Percentiles rank a stretch among this genome's conserved stretches.
Evolutionary conservation across 1,140 invertebrate species (phyloP).

Genomic region (Hylaeus volcanicus): DNA sequence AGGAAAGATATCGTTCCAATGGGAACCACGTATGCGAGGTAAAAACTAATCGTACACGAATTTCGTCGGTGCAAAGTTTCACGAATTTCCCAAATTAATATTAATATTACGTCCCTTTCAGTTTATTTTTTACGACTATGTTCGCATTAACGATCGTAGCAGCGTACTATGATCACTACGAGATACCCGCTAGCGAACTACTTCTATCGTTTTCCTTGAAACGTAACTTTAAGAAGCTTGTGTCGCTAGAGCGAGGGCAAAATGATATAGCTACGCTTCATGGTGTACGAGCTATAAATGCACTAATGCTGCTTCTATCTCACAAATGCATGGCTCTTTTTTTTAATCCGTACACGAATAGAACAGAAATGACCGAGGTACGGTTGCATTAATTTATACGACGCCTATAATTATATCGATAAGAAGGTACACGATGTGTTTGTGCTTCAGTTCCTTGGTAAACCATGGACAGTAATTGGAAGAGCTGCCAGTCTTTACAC

Average conservation of each 20-base stretch:
- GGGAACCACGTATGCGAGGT: conserved; percentile 80
- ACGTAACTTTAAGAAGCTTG: conserved; percentile 82
- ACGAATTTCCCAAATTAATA: background rate
- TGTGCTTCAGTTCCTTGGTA: conserved; percentile 82
- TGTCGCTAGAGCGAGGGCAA: conserved; percentile 80
- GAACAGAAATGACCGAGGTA: conserved; percentile 85
- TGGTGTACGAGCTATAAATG: conserved; percentile 86
- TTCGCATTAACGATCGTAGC: conserved; percentile 69
- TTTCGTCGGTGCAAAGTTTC: background rate
- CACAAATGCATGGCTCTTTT: conserved; percentile 89
- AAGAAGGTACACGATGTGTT: background rate
- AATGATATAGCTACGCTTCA: conserved; percentile 85
- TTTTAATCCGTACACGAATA: conserved; percentile 86
- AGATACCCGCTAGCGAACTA: conserved; percentile 72
- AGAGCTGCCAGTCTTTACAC: conserved; percentile 89
- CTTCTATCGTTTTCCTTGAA: conserved; percentile 85
- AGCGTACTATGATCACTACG: conserved; percentile 72
- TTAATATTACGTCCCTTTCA: conserved; percentile 56
- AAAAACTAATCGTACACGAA: conserved; percentile 38
- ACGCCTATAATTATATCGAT: background rate
- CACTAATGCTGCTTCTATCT: conserved; percentile 83
- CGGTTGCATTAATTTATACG: background rate
- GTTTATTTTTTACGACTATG: conserved; percentile 70
- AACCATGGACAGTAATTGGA: conserved; percentile 86
- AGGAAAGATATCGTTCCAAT: conserved; percentile 69